Evolutionary conservation across 92 coral and sea anemone genomes (phyloP).

Genomic region (Siderastrea radians): DNA sequence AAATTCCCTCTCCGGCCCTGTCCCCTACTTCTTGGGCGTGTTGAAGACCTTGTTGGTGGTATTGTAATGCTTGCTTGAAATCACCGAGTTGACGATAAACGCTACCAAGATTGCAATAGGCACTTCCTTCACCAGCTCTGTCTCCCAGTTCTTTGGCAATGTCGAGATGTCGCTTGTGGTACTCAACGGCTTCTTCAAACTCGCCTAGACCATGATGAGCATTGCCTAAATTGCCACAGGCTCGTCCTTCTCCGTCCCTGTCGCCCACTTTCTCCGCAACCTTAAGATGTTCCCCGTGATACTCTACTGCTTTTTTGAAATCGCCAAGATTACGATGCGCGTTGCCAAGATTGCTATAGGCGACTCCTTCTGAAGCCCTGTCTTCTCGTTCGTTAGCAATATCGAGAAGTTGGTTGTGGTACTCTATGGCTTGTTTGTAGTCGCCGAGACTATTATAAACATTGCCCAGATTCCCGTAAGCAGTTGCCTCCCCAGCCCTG

Average conservation of each 20-base stretch:
- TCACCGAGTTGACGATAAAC: conserved; percentile 62
- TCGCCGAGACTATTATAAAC: conserved; percentile 55
- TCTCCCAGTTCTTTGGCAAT: conserved; percentile 63
- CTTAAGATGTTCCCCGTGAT: conserved; percentile 58
- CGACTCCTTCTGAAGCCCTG: conserved; percentile 59
- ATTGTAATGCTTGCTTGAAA: conserved; percentile 66
- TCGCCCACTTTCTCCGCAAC: conserved; percentile 60
- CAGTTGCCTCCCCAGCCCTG: conserved; percentile 59
- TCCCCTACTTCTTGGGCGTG: conserved; percentile 57
- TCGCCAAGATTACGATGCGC: conserved; percentile 67
- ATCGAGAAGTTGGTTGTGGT: conserved; percentile 57
- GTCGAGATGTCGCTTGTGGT: conserved; percentile 69
- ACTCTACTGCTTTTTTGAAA: conserved; percentile 59
- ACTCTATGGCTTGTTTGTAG: conserved; percentile 52
- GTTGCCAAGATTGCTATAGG: conserved; percentile 64
- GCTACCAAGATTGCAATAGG: conserved; percentile 69
- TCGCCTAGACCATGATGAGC: no score
- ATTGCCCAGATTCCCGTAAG: conserved; percentile 69
- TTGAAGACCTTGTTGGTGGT: conserved; percentile 53
- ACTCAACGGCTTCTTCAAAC: conserved; percentile 52
- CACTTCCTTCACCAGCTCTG: conserved; percentile 63
- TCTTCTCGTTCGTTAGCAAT: conserved; percentile 63
- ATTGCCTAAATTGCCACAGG: no score
- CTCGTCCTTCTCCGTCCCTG: no score
- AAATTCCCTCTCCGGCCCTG: conserved; percentile 60